Percentiles rank a stretch among this genome's conserved stretches.
phyloP scores from a whole-genome alignment of 2,797 vertebrate genomes.

The Perodicticus potto region DNA sequence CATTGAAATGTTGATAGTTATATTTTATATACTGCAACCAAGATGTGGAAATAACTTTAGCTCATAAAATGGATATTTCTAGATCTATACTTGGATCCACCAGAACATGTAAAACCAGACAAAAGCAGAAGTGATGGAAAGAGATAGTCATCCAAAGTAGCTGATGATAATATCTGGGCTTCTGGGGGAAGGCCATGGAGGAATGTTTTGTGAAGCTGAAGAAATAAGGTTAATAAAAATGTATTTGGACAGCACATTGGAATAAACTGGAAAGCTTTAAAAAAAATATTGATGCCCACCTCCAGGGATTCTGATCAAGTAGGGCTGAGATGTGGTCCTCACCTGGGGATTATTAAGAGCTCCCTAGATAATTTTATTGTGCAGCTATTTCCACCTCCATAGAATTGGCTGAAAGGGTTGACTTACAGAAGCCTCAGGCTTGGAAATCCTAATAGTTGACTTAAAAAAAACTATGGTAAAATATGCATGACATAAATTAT shows the following conservation, averaged over 20 bases:
- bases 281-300: background rate
- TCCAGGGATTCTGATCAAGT: conserved; percentile 14
- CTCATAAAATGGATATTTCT: conserved; percentile 44
- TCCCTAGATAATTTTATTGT: background rate
- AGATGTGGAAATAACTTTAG: conserved; percentile 24
- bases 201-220: background rate
- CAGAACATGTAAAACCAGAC: background rate
- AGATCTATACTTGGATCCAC: background rate
- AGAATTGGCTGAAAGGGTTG: background rate
- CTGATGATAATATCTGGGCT: background rate
- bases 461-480: background rate
- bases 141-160: background rate
- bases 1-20: background rate
- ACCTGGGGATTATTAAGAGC: background rate
- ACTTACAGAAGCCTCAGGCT: background rate
- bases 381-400: background rate
- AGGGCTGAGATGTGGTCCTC: background rate
- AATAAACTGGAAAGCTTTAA: background rate
- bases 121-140: background rate
- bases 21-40: background rate
- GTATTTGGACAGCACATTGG: background rate
- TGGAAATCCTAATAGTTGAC: background rate
- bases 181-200: background rate
- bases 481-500: background rate
- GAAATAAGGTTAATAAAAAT: conserved; percentile 2